These are phyloP conservation scores for Grantiella picta DNA, from an alignment of 2,113 vertebrate genomes.

Conservation along the genomic window DNA sequence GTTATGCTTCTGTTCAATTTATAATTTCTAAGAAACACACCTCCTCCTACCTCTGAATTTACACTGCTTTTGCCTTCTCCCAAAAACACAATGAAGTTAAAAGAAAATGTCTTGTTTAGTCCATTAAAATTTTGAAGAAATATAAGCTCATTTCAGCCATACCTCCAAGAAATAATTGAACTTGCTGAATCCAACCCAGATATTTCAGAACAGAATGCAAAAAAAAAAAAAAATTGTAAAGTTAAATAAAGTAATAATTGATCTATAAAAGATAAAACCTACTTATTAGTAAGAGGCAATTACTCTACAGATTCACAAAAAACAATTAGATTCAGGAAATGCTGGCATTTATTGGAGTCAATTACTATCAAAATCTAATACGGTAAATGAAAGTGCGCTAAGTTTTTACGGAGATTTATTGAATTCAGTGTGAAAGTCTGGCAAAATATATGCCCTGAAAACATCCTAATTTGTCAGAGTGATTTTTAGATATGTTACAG, in stretches of 20 bases:
- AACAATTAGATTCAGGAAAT: not conserved
- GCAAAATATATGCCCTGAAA: not conserved
- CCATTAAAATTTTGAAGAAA: slow-evolving; percentile 66
- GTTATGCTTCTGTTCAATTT: not conserved
- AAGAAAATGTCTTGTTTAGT: slow-evolving; percentile 52
- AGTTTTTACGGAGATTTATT: not conserved
- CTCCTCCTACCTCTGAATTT: not conserved
- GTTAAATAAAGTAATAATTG: not conserved
- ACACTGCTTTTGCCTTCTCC: slow-evolving; percentile 31
- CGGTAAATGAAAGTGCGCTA: not conserved
- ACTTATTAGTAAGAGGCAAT: not conserved
- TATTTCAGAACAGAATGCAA: not conserved
- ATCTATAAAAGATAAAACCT: not conserved
- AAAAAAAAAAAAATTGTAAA: not conserved
- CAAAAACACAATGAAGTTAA: not conserved
- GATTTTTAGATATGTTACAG: not conserved
- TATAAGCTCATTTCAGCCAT: slow-evolving; percentile 60
- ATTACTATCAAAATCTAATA: not conserved
- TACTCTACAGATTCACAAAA: not conserved
- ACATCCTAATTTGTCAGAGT: not conserved
- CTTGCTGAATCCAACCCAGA: slow-evolving; percentile 54
- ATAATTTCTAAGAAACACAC: not conserved
- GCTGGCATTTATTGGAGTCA: not conserved
- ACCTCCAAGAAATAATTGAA: slow-evolving; percentile 64
- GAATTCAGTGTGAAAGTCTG: not conserved